Evolutionary conservation across 2,797 vertebrate species (phyloP).

Genomic region (Erpetoichthys calabaricus): DNA sequence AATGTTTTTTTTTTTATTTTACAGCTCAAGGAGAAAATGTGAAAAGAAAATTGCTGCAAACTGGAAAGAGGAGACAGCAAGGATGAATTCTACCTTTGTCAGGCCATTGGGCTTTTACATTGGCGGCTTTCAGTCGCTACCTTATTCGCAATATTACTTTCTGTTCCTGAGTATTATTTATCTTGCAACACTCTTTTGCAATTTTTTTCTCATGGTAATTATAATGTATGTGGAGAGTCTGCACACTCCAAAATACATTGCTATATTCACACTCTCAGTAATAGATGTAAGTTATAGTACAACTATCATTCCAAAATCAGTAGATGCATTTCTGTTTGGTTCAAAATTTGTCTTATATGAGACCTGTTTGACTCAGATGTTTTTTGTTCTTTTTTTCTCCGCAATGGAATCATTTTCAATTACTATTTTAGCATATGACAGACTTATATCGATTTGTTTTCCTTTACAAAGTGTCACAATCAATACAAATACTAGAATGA

Average conservation of each 20-base stretch:
- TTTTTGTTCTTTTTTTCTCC: neutral
- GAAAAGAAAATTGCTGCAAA: too few species aligned
- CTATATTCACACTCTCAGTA: slow-evolving; percentile 7
- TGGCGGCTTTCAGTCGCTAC: slow-evolving; percentile 5
- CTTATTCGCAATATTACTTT: slow-evolving; percentile 6
- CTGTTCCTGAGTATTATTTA: slow-evolving; percentile 5
- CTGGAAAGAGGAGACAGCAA: too few species aligned
- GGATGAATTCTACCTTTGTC: neutral
- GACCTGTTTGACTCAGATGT: too few species aligned
- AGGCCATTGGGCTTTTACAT: slow-evolving; percentile 5
- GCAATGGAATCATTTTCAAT: slow-evolving; percentile 6
- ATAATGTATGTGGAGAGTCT: slow-evolving; percentile 1
- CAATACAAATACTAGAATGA: slow-evolving; percentile 9
- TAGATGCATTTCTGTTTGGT: slow-evolving; percentile 2
- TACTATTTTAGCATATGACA: slow-evolving; percentile 6
- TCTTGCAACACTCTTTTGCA: slow-evolving; percentile 4
- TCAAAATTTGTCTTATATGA: too few species aligned
- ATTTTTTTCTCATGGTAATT: slow-evolving; percentile 3
- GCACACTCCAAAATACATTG: slow-evolving; percentile 9
- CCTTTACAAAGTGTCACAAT: slow-evolving; percentile 5
- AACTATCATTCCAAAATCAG: slow-evolving; percentile 3
- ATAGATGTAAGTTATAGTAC: slow-evolving; percentile 6
- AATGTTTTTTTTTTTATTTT: too few species aligned
- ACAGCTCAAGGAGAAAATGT: too few species aligned
- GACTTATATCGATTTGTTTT: neutral